Conservation (phyloP, 2,888 invertebrate species). For the Polymixis lichenea region DNA sequence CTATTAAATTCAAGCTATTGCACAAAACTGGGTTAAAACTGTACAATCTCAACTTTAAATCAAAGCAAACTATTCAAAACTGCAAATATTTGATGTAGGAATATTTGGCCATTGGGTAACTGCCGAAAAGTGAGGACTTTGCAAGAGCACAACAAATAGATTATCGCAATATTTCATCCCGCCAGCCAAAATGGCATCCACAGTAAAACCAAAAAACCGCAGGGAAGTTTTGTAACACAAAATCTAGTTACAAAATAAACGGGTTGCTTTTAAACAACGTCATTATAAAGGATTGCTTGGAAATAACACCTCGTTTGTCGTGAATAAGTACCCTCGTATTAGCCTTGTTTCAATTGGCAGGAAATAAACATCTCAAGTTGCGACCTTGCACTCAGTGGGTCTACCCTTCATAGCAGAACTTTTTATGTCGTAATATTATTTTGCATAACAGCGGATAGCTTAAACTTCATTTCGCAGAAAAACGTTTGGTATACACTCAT, state of each 20-base stretch:
- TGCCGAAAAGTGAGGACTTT: constrained; percentile 18
- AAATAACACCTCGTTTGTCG: constrained; percentile 42
- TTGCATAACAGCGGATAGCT: too few species aligned
- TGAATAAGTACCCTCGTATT: constrained; percentile 39
- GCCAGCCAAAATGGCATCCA: constrained; percentile 24
- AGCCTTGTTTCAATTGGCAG: constrained; percentile 39
- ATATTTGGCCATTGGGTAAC: constrained; percentile 20
- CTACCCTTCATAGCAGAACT: too few species aligned
- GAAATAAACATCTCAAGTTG: constrained; percentile 40
- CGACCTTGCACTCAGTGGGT: constrained; percentile 15
- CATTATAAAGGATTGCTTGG: constrained; percentile 33
- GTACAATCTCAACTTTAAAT: background rate
- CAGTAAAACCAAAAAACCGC: constrained; percentile 43
- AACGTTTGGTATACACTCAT: too few species aligned
- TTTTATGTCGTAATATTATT: too few species aligned
- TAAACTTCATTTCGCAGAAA: too few species aligned
- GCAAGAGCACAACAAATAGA: constrained; percentile 15
- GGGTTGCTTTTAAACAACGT: constrained; percentile 32
- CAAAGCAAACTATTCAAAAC: constrained; percentile 16
- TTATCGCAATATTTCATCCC: constrained; percentile 38
- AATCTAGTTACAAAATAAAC: constrained; percentile 42
- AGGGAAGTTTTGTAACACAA: constrained; percentile 17
- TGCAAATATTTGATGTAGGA: constrained; percentile 8
- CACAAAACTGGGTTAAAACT: background rate
- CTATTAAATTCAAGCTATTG: background rate